Conservation (phyloP, 1,140 invertebrate species). For the Melanaphis sacchari region DNA sequence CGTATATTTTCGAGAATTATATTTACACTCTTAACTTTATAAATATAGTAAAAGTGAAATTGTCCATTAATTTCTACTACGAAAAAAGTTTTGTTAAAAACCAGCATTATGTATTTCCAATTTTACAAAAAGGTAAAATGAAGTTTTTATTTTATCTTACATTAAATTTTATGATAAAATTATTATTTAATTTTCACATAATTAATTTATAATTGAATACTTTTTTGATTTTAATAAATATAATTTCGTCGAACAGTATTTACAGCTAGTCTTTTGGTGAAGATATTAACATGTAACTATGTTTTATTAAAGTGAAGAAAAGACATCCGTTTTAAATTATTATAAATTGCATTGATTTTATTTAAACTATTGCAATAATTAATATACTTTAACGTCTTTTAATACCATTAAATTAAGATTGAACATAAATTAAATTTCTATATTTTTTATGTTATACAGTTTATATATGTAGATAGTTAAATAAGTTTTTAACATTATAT, state of each 20-base stretch:
- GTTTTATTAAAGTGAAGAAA: background rate
- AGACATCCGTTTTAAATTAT: background rate
- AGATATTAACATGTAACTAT: background rate
- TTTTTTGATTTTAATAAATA: background rate
- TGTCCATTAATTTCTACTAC: background rate
- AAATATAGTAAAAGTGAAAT: background rate
- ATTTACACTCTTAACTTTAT: background rate
- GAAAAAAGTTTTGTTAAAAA: background rate
- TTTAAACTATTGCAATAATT: background rate
- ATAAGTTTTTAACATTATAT: background rate
- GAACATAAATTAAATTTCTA: background rate
- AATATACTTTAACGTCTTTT: background rate
- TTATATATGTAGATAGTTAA: too few species aligned
- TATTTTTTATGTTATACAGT: background rate
- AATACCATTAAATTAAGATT: background rate
- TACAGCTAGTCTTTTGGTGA: background rate
- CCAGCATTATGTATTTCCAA: background rate
- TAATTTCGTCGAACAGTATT: background rate
- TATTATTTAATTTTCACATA: background rate
- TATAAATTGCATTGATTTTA: background rate
- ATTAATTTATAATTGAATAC: background rate
- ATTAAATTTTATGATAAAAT: background rate
- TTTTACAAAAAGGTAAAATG: background rate
- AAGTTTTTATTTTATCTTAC: background rate
- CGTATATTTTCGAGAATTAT: background rate